These are phyloP conservation scores for Teleopsis dalmanni DNA, from an alignment of 1,140 invertebrate species.

Conservation along the genomic window DNA sequence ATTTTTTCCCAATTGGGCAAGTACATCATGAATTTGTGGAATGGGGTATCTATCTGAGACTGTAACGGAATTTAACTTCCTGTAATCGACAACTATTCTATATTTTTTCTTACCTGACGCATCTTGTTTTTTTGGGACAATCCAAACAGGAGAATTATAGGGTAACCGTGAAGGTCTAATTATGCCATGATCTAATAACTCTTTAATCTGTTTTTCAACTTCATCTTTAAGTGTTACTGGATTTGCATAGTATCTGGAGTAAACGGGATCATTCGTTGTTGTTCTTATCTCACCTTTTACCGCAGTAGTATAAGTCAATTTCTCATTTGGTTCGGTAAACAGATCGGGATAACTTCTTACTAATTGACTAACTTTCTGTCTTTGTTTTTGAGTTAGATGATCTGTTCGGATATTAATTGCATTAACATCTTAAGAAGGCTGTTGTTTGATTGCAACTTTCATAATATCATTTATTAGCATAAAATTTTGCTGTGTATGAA, in stretches of 20 bases:
- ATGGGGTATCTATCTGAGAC: not conserved
- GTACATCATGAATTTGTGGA: not conserved
- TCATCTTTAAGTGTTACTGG: not conserved
- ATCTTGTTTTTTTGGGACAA: not conserved
- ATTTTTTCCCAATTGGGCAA: not conserved
- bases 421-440: conserved; percentile 1
- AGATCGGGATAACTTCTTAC: too few relatives aligned
- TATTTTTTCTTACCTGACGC: not conserved
- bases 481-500: not conserved
- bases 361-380: not conserved
- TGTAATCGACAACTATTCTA: conserved; percentile 1
- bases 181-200: not conserved
- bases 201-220: not conserved
- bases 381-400: not conserved
- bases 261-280: conserved; percentile 3
- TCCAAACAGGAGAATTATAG: not conserved
- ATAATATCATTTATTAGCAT: conserved; percentile 1
- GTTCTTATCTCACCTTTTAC: too few relatives aligned
- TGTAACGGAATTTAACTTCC: not conserved
- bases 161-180: not conserved
- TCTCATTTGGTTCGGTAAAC: conserved; percentile 1
- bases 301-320: conserved; percentile 2
- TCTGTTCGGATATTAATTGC: not conserved
- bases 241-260: conserved; percentile 12
- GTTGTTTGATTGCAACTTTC: conserved; percentile 1